Evolutionary conservation across 2,113 vertebrate genomes (phyloP), one percentile per base, ranked within the genome.

Genomic region (Myiopsitta monachus): DNA sequence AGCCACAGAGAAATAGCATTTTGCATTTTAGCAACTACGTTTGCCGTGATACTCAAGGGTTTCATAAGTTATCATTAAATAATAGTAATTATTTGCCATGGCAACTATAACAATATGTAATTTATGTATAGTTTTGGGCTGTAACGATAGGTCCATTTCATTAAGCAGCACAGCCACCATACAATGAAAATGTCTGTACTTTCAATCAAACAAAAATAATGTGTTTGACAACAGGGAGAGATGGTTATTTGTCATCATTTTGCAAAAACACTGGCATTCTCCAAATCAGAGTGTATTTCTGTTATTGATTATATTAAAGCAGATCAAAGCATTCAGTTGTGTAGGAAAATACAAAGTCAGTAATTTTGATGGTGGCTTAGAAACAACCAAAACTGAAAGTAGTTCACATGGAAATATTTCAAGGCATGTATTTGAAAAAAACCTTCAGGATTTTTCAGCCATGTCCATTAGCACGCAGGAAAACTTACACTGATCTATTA

Each of bases 41-140:
- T 79, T 6, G 5, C 66, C 54, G 79, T 73, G 70, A 44, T 89
- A 59, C 81, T 93, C 75, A 69, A 70, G 61, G 64, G 64, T 83
- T 94, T 95, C 82, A 59, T 62, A 83, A 76, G 67, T 83, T 84
- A 77, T 43, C 76, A 92, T 92, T 93, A 96, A 95, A 92, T 94
- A 95, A 87, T 63, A 67, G 87, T 33, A 90, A 96, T 96, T 90
- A 96, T 95, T 95, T 95, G 69, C 87, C 92, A 97, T 97, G 90
- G 96, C 89, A 97, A 97, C 96, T 91, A 4, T 80, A 94, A 96
- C 73, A 92, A 75, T 96, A 78, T 86, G 43, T 52, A 95, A 97
- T 96, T 96, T 94, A 90, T 80, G 94, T 26, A 67, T 39, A n/a
- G 80, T 92, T 89, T 75, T 74, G 38, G 83, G 79, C 67, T 92